Base-by-base conservation (phyloP, 1,140 invertebrate genomes). In the Dryas iulia region DNA sequence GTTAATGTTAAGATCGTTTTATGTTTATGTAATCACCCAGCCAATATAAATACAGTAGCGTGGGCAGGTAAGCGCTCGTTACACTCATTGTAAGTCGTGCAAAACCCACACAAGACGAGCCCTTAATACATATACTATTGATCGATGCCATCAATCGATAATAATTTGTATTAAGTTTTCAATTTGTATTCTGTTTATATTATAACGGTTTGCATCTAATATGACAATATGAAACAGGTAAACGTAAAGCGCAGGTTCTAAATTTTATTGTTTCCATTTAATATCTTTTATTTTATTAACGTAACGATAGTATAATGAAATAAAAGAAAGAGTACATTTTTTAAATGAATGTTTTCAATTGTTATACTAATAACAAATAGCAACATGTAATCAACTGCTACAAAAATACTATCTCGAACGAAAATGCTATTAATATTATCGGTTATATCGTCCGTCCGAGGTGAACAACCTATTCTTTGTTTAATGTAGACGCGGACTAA, bases 381-480 rank as follows among this genome's bases (percentile, higher is more conserved):
- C 11, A 65, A 35, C 21, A 58, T 28, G 33, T 30, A 47, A 18
- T 31, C 18, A 26, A 39, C 26, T 39, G 66, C 58, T 28, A 31
- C 21, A 58, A 69, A 62, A 62, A 58, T 56, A 53, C 23, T 58
- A 73, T 68, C 54, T 67, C 18, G 52, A 70, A 71, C 66, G 73
- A 74, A 74, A 73, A 71, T 18, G 30, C 62, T 65, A 65, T 71
- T 76, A 71, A 69, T 59, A 74, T 71, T 74, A 76, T 74, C 72
- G 66, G 69, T 30, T 65, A 66, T 72, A 76, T 73, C 74, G 69
- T 59, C 59, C 25, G 54, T 47, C 30, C 47, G 69, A 56, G 60
- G 72, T 74, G 59, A 61, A 71, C 57, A 57, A 67, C 54, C 70
- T 67, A 59, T 23, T 59, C 65, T 72, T 72, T 72, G 70, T 72